Percentiles rank a stretch among this genome's conserved stretches.
Evolutionary conservation across 2,797 vertebrate species (phyloP).

Genomic region (Rhynchonycteris naso): DNA sequence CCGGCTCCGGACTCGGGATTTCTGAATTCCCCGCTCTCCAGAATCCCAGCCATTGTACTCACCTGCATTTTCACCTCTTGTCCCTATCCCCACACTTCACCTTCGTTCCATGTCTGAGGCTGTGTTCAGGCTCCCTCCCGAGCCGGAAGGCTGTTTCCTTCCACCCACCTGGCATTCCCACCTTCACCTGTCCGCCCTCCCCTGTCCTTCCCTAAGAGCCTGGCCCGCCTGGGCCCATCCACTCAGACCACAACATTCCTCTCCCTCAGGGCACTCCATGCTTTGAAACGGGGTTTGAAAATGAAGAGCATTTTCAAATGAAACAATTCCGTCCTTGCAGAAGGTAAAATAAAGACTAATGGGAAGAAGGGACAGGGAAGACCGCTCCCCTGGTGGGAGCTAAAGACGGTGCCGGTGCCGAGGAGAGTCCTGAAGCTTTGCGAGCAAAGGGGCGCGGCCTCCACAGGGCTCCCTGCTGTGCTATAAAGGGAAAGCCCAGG

Average conservation of each 20-base stretch:
- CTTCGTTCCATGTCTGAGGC: neutral
- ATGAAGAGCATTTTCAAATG: neutral
- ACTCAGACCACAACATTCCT: neutral
- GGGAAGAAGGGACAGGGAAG: neutral
- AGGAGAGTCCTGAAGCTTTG: neutral
- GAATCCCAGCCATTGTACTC: neutral
- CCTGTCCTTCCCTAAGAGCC: neutral
- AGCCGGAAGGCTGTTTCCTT: fast-evolving
- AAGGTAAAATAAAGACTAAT: neutral
- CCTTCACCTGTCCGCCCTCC: neutral
- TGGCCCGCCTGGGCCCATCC: too few relatives aligned
- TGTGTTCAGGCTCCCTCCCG: too few relatives aligned
- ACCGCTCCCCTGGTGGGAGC: fast-evolving
- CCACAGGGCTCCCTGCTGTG: neutral
- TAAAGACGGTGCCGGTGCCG: fast-evolving
- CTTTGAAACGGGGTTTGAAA: neutral
- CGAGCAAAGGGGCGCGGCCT: neutral
- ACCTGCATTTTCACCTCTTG: neutral
- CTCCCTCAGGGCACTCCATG: neutral
- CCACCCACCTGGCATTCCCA: too few relatives aligned
- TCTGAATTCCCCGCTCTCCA: neutral
- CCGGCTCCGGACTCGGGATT: neutral
- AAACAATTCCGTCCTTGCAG: neutral
- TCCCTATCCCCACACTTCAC: neutral
- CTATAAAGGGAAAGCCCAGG: neutral